Evolutionary conservation across 1,140 invertebrate species (phyloP).

Genomic region (Gonioctena quinquepunctata): DNA sequence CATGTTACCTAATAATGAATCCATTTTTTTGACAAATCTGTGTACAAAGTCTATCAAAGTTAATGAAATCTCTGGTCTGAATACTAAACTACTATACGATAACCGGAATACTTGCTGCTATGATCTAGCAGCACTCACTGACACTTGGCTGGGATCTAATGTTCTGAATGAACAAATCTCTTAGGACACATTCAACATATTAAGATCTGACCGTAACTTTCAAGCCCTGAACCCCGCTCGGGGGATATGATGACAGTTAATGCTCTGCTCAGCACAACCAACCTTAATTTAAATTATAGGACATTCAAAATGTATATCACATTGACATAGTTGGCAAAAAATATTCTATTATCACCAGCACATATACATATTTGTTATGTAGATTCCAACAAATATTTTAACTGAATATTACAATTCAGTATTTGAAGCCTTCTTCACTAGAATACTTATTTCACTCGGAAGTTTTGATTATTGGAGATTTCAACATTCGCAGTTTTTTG

Average conservation of each 20-base stretch:
- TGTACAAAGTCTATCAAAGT: too few relatives aligned
- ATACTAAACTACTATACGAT: not conserved
- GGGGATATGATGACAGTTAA: not conserved
- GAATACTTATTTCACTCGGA: too few relatives aligned
- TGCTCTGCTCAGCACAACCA: not conserved
- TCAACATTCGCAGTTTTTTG: too few relatives aligned
- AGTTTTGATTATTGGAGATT: too few relatives aligned
- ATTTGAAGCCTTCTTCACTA: too few relatives aligned
- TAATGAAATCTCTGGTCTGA: not conserved
- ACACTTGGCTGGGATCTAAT: not conserved
- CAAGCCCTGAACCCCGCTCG: not conserved
- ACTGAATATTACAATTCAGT: too few relatives aligned
- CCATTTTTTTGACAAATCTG: too few relatives aligned
- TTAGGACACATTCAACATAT: not conserved
- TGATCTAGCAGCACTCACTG: not conserved
- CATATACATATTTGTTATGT: not conserved
- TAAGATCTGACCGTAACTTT: too few relatives aligned
- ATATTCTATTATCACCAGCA: not conserved
- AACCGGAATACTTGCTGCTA: too few relatives aligned
- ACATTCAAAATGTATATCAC: not conserved
- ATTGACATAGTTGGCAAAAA: not conserved
- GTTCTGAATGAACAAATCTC: not conserved
- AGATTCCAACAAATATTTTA: not conserved
- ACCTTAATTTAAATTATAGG: not conserved
- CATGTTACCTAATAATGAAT: too few relatives aligned